Evolutionary conservation across 2,113 vertebrate species (phyloP).

Genomic region (Trachemys scripta): DNA sequence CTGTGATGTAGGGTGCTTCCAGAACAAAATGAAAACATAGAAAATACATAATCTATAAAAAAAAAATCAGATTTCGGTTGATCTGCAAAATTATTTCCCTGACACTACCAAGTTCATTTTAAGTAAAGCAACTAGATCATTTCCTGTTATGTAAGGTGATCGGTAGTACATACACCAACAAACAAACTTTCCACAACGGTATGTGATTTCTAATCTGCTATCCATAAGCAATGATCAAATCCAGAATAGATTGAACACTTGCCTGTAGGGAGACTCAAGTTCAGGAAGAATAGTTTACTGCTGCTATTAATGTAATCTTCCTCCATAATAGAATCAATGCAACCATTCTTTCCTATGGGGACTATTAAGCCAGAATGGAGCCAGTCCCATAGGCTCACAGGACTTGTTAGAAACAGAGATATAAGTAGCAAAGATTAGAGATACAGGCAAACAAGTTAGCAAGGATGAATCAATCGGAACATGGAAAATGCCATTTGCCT

Average conservation of each 20-base stretch:
- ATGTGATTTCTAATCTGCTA: rapidly evolving
- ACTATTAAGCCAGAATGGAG: rapidly evolving
- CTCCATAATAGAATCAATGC: rapidly evolving
- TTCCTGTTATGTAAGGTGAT: background rate
- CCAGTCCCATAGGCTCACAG: background rate
- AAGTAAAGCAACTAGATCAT: background rate
- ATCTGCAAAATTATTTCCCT: background rate
- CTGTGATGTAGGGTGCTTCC: rapidly evolving
- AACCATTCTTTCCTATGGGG: background rate
- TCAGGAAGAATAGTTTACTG: background rate
- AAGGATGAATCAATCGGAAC: too few species aligned
- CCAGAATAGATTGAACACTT: background rate
- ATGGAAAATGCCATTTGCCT: background rate
- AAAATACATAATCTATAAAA: background rate
- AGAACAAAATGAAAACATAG: background rate
- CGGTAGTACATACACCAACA: background rate
- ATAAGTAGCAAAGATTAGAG: rapidly evolving
- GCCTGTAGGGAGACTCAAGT: background rate
- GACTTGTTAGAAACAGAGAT: background rate
- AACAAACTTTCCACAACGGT: rapidly evolving
- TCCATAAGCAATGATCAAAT: background rate
- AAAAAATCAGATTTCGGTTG: background rate
- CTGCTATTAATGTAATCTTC: background rate
- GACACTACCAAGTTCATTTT: background rate
- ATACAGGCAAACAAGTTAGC: background rate